phyloP scores from a whole-genome alignment of 2,113 vertebrate genomes.

The Gnathochromis pfefferi region DNA sequence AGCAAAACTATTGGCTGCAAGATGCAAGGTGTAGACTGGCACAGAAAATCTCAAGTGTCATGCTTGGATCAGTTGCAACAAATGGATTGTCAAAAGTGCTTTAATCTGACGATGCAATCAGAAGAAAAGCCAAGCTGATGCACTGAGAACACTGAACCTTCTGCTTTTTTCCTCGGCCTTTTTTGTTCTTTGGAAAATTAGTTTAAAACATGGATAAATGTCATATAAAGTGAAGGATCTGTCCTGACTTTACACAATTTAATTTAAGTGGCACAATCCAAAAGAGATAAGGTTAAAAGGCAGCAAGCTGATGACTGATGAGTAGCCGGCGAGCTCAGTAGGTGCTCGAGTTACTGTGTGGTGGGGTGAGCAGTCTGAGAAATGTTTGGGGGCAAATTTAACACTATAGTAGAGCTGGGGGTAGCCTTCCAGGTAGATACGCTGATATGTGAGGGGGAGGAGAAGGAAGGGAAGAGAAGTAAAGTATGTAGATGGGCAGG shows the following conservation, averaged over 20 bases:
- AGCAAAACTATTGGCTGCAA: neutral
- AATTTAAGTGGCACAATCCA: neutral
- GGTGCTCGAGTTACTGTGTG: neutral
- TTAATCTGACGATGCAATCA: neutral
- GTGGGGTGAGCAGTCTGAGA: neutral
- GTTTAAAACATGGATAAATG: neutral
- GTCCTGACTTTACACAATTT: neutral
- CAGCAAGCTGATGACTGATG: neutral
- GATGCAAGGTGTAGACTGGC: neutral
- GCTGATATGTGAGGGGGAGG: conserved; percentile 7
- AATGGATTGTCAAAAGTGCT: neutral
- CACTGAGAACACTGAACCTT: neutral
- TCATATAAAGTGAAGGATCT: too few species aligned
- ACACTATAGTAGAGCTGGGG: neutral
- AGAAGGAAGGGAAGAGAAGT: conserved; percentile 11
- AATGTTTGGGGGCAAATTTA: neutral
- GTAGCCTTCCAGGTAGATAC: conserved; percentile 24
- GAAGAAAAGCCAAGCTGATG: neutral
- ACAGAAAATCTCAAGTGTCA: neutral
- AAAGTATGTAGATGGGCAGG: conserved; percentile 45
- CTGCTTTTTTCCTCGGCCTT: neutral
- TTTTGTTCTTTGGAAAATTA: neutral
- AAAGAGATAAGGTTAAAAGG: neutral
- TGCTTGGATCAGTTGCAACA: neutral
- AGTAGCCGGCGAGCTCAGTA: neutral